These are phyloP conservation scores for Pachyseris speciosa DNA, from an alignment of 64 coral and sea anemone species.

Conservation along the genomic window DNA sequence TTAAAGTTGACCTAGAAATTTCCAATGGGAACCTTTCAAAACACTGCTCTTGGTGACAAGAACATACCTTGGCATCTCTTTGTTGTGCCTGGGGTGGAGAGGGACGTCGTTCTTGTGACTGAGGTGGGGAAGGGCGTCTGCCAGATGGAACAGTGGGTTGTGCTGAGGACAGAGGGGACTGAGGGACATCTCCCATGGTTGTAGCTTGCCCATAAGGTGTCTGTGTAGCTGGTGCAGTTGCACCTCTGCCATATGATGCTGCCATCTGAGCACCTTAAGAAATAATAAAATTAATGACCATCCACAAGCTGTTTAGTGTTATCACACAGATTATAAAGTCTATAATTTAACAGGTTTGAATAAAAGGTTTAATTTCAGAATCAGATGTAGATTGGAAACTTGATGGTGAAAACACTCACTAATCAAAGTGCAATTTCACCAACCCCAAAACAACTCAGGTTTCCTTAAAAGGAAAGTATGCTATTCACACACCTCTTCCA, in stretches of 20 bases:
- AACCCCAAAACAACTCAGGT: too few relatives aligned
- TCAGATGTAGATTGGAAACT: too few relatives aligned
- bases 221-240: neutral
- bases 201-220: neutral
- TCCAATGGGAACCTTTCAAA: too few relatives aligned
- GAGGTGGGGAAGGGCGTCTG: neutral
- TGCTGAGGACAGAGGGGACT: neutral
- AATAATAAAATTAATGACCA: neutral
- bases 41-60: too few relatives aligned
- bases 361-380: too few relatives aligned
- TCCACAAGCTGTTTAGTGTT: too few relatives aligned
- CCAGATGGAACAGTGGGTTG: constrained; percentile 16
- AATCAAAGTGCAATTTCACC: neutral
- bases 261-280: neutral
- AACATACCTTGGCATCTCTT: neutral
- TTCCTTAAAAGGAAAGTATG: neutral
- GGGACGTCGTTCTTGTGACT: neutral
- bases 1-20: too few relatives aligned
- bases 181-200: neutral
- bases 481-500: constrained; percentile 33
- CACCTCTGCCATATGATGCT: constrained; percentile 13
- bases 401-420: neutral
- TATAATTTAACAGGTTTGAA: too few relatives aligned
- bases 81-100: constrained; percentile 24
- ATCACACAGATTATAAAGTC: too few relatives aligned